Evolutionary conservation across 2,797 vertebrate species (phyloP), one percentile per base, ranked within the genome.

Genomic region (Adelosebastes latens): DNA sequence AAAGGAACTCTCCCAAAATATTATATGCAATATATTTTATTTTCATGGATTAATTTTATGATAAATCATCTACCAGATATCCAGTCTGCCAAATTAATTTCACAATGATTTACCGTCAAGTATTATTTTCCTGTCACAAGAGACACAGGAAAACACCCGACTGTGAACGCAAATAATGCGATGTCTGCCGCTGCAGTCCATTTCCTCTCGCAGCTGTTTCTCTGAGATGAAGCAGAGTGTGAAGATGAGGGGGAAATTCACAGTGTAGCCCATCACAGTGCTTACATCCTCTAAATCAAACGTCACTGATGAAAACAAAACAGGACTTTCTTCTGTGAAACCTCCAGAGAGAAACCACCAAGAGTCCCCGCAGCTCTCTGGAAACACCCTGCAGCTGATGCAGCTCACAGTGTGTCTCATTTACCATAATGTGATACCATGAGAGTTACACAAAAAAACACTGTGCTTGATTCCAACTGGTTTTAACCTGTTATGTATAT

Each of bases 261-360:
- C 24, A 3, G 2, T n/a, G 9, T 8, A 60, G 59, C 29, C 49
- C 49, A 52, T 49, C 68, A 31, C 32, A 5, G 59, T 12, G 29
- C 9, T 11, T 5, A 31, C 27, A 24, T 55, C 46, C 34, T 46
- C 36, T 2, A 8, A 16, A n/a, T 13, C n/a, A 22, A 63, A 61
- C 18, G 10, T 61, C 29, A 32, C n/a, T 34, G 66, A 62, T 14
- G 59, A 81, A 46, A 79, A 71, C 20, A 5, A 46, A 0, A 46
- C 0, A 46, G 42, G 14, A 18, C 16, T 46, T 46, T 18, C 6
- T 46, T 46, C 42, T 13, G 46, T 24, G 62, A 79, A 82, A 69
- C 74, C 77, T 29, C 58, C 2, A 52, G 49, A 59, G 77, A 73
- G n/a, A 83, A 53, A 77, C 73, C 77, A 72, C 31, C 14, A n/a